phyloP scores from a whole-genome alignment of 2,888 invertebrate species.

The Heliothis peltigera region DNA sequence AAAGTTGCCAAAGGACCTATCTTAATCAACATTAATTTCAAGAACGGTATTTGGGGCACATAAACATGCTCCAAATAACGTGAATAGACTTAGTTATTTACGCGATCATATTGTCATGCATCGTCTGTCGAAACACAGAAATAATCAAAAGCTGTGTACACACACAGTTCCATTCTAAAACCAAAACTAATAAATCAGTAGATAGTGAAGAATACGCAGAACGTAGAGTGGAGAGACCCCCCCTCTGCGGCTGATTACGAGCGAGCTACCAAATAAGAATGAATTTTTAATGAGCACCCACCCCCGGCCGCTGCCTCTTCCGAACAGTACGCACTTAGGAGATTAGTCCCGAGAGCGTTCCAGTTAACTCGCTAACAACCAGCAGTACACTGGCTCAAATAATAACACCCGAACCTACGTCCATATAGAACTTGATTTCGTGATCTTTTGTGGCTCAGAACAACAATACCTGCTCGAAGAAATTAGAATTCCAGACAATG shows the following conservation, averaged over 20 bases:
- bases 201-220: slow-evolving; percentile 78
- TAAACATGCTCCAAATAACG: background rate
- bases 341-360: slow-evolving; percentile 87
- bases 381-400: slow-evolving; percentile 67
- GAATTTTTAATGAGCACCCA: slow-evolving; percentile 88
- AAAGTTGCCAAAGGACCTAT: slow-evolving; percentile 2
- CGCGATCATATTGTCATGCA: background rate
- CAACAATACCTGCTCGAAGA: background rate
- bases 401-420: slow-evolving; percentile 53
- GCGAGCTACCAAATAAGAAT: slow-evolving; percentile 87
- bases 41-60: background rate
- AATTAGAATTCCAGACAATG: background rate
- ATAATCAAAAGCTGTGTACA: background rate
- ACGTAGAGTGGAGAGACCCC: slow-evolving; percentile 63
- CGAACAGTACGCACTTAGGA: slow-evolving; percentile 87
- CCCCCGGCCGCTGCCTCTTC: slow-evolving; percentile 64
- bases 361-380: slow-evolving; percentile 76
- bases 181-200: slow-evolving; percentile 76
- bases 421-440: slow-evolving; percentile 16
- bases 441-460: background rate
- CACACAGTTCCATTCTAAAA: slow-evolving; percentile 9
- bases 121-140: background rate
- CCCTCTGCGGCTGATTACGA: slow-evolving; percentile 85
- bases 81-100: background rate
- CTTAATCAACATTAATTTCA: background rate